phyloP scores from a whole-genome alignment of 2,113 vertebrate genomes.

The Agapornis roseicollis region DNA sequence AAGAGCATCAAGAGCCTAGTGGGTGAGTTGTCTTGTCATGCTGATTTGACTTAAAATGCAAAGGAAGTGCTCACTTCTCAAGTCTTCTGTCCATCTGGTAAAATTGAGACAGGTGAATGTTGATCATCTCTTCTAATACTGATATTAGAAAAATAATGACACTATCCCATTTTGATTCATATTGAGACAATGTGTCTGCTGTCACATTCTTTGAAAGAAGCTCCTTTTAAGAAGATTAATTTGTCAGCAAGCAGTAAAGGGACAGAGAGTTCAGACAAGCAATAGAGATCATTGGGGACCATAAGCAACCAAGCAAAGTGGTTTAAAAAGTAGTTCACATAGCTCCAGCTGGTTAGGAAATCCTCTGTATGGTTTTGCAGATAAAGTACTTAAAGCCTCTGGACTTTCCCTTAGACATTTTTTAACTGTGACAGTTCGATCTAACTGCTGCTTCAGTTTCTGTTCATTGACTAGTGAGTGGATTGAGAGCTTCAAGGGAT shows the following conservation, averaged over 20 bases:
- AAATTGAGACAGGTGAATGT: not conserved
- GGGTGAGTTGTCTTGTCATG: not conserved
- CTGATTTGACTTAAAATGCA: not conserved
- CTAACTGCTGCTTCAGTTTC: not conserved
- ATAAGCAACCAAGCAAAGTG: not conserved
- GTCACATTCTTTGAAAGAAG: not conserved
- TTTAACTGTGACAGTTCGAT: not conserved
- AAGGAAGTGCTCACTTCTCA: not conserved
- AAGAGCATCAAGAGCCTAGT: not conserved
- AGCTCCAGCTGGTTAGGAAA: not conserved
- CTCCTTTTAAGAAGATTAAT: not conserved
- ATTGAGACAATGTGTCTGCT: not conserved
- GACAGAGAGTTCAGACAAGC: not conserved
- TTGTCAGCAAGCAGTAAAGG: not conserved
- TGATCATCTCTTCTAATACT: not conserved
- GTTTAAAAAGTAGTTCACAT: not conserved
- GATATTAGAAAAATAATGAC: not conserved
- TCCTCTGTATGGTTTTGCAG: not conserved
- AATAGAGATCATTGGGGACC: not conserved
- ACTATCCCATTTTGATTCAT: not conserved
- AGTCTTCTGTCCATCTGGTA: not conserved
- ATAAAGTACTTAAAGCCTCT: not conserved
- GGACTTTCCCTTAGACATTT: not conserved
- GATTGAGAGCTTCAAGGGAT: not conserved
- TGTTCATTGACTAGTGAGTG: not conserved